phyloP scores from a whole-genome alignment of 2,113 vertebrate species.

The Heterocephalus glaber region DNA sequence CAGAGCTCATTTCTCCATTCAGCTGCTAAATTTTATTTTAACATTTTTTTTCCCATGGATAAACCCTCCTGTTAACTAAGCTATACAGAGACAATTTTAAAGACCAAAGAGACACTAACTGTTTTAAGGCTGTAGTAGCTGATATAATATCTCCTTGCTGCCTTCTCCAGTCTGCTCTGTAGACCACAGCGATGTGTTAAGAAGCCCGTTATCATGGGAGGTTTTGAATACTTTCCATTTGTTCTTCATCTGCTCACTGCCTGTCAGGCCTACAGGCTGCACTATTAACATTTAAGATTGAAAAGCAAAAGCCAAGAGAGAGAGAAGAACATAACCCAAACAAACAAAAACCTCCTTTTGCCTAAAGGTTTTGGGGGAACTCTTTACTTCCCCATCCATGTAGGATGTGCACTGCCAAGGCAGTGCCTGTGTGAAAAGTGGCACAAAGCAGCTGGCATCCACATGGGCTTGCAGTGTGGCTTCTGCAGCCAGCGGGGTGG shows the following conservation, averaged over 20 bases:
- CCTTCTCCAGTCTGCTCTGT: conserved; percentile 82
- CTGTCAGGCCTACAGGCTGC: conserved; percentile 80
- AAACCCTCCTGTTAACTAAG: conserved; percentile 90
- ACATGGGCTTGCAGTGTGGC: background rate
- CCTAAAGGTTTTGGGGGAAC: background rate
- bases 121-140: conserved; percentile 91
- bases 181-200: conserved; percentile 89
- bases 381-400: background rate
- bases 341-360: conserved; percentile 2
- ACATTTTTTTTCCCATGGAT: conserved; percentile 77
- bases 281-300: conserved; percentile 47
- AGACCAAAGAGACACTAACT: conserved; percentile 93
- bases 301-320: conserved; percentile 39
- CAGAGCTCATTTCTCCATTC: background rate
- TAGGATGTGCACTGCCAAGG: background rate
- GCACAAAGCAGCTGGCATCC: background rate
- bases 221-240: conserved; percentile 81
- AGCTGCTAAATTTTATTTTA: conserved; percentile 1
- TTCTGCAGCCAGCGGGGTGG: background rate
- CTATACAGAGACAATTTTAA: conserved; percentile 98
- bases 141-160: conserved; percentile 87
- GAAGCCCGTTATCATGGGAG: conserved; percentile 84
- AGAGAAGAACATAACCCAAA: background rate
- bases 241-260: conserved; percentile 81
- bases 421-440: background rate